These are phyloP conservation scores for Prolemur simus DNA, from an alignment of 2,113 vertebrate species.

Conservation along the genomic window DNA sequence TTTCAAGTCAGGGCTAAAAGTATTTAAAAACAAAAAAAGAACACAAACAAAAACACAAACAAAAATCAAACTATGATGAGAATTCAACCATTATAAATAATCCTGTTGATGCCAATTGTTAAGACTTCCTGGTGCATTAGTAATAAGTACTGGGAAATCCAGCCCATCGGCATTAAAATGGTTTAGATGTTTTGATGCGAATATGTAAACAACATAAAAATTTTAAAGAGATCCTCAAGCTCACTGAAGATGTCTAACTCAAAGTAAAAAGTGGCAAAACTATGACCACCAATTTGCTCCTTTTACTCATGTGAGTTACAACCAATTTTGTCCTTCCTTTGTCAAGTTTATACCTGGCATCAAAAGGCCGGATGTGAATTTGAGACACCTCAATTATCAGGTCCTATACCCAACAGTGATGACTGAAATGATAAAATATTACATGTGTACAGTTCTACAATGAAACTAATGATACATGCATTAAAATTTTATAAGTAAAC, in stretches of 20 bases:
- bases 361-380: neutral
- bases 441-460: neutral
- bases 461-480: neutral
- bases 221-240: slow-evolving; percentile 15
- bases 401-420: neutral
- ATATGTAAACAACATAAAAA: slow-evolving; percentile 25
- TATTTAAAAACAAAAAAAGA: slow-evolving; percentile 80
- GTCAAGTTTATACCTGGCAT: neutral
- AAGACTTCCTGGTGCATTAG: slow-evolving; percentile 66
- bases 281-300: neutral
- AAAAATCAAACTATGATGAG: slow-evolving; percentile 83
- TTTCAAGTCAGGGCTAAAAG: slow-evolving; percentile 84
- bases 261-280: neutral
- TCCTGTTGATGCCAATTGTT: slow-evolving; percentile 40
- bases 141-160: slow-evolving; percentile 62
- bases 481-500: neutral
- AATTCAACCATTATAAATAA: slow-evolving; percentile 78
- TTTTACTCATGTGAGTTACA: neutral
- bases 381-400: neutral
- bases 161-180: slow-evolving; percentile 44
- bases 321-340: neutral
- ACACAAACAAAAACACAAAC: slow-evolving; percentile 78
- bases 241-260: neutral
- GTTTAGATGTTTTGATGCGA: neutral
- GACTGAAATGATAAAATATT: neutral